These are phyloP conservation scores for Brachystomella parvula DNA, from an alignment of 1,140 invertebrate species.

Conservation along the genomic window DNA sequence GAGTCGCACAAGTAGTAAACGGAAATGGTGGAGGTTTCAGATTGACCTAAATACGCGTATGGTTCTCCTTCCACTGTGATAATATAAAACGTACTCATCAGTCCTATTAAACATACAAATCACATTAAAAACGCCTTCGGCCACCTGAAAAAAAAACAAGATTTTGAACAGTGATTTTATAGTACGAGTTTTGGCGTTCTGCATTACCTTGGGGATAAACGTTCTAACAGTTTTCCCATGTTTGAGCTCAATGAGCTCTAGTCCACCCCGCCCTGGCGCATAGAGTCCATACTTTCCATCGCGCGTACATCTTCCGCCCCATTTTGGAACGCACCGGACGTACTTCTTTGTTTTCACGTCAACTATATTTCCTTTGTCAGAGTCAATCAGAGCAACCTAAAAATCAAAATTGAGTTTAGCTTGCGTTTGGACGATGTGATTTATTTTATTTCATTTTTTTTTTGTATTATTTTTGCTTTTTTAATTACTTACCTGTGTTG, in stretches of 20 bases:
- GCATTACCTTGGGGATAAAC: constrained; percentile 65
- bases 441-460: neutral
- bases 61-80: constrained; percentile 88
- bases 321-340: constrained; percentile 67
- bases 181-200: neutral
- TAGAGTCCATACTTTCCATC: constrained; percentile 88
- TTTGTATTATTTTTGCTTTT: neutral
- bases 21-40: too few species aligned
- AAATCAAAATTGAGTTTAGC: neutral
- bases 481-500: constrained; percentile 25
- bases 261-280: constrained; percentile 82
- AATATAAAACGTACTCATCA: constrained; percentile 92
- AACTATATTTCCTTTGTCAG: constrained; percentile 78
- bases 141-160: constrained; percentile 52
- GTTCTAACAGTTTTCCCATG: constrained; percentile 67
- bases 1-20: too few species aligned
- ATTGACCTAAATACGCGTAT: constrained; percentile 75
- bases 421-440: neutral
- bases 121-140: constrained; percentile 94
- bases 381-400: constrained; percentile 77
- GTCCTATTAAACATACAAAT: constrained; percentile 83
- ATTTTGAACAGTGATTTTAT: neutral
- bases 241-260: constrained; percentile 81
- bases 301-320: constrained; percentile 71
- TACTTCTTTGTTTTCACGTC: constrained; percentile 73